phyloP scores from a whole-genome alignment of 2,113 vertebrate species.

The Aplodontia rufa region DNA sequence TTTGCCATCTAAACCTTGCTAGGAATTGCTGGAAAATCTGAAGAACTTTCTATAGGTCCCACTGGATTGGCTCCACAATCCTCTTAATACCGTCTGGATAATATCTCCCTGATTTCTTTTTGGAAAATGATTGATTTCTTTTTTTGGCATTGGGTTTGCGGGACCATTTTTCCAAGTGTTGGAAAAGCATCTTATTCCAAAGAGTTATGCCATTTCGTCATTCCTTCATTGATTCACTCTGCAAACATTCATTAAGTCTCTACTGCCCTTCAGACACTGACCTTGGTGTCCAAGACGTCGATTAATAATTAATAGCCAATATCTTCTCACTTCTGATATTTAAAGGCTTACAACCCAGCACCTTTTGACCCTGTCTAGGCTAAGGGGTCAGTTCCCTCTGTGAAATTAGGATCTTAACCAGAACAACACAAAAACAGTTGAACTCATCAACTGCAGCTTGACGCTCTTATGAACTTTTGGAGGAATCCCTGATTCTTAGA shows the following conservation, averaged over 20 bases:
- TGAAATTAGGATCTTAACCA: neutral
- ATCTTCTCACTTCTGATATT: neutral
- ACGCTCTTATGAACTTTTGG: neutral
- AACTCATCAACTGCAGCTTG: neutral
- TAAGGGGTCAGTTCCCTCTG: neutral
- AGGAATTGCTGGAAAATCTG: neutral
- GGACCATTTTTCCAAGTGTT: neutral
- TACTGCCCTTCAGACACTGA: neutral
- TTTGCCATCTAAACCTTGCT: neutral
- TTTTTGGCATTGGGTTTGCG: neutral
- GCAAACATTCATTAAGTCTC: neutral
- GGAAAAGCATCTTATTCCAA: neutral
- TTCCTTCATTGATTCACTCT: neutral
- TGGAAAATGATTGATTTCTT: neutral
- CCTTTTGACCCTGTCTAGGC: neutral
- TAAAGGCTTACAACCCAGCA: neutral
- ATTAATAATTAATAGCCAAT: neutral
- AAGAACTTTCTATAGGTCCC: neutral
- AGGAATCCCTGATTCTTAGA: neutral
- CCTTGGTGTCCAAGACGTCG: neutral
- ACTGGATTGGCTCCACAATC: neutral
- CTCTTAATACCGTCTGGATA: neutral
- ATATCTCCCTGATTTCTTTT: neutral
- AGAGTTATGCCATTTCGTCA: neutral
- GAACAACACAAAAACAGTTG: neutral